Conservation (phyloP, 2,888 invertebrate genomes). For the Plagodis dolabraria region DNA sequence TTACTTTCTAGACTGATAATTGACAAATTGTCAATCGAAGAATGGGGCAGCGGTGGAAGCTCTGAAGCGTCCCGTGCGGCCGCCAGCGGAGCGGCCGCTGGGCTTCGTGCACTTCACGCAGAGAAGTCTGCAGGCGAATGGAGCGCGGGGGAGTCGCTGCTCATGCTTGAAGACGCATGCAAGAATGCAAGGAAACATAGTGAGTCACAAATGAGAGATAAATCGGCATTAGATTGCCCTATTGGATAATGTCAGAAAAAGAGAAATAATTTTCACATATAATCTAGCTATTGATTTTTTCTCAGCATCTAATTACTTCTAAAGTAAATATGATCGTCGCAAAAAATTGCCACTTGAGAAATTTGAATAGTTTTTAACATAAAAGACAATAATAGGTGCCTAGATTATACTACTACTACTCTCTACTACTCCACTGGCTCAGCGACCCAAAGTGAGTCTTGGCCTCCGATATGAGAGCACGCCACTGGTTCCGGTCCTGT, state of each 20-base stretch:
- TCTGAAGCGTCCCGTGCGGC: conserved; percentile 46
- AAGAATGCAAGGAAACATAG: conserved; percentile 79
- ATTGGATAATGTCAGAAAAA: not conserved
- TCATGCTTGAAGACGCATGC: conserved; percentile 79
- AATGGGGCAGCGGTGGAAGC: conserved; percentile 58
- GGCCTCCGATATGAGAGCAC: too few relatives aligned
- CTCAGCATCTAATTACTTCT: not conserved
- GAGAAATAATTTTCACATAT: too few relatives aligned
- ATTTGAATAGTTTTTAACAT: too few relatives aligned
- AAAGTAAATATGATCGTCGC: too few relatives aligned
- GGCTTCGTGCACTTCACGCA: conserved; percentile 62
- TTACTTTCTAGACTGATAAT: conserved; percentile 69
- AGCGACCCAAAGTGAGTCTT: too few relatives aligned
- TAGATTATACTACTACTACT: too few relatives aligned
- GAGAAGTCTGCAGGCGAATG: conserved; percentile 80
- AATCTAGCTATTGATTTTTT: too few relatives aligned
- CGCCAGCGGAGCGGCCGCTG: conserved; percentile 34
- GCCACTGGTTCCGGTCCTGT: too few relatives aligned
- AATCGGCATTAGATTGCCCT: too few relatives aligned
- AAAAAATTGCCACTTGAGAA: too few relatives aligned
- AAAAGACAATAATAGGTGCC: too few relatives aligned
- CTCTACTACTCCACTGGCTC: too few relatives aligned
- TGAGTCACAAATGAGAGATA: conserved; percentile 40
- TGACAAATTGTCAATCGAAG: conserved; percentile 73
- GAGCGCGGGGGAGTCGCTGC: conserved; percentile 78